These are phyloP conservation scores for Dromius quadrimaculatus DNA, from an alignment of 2,888 invertebrate genomes.

Conservation along the genomic window DNA sequence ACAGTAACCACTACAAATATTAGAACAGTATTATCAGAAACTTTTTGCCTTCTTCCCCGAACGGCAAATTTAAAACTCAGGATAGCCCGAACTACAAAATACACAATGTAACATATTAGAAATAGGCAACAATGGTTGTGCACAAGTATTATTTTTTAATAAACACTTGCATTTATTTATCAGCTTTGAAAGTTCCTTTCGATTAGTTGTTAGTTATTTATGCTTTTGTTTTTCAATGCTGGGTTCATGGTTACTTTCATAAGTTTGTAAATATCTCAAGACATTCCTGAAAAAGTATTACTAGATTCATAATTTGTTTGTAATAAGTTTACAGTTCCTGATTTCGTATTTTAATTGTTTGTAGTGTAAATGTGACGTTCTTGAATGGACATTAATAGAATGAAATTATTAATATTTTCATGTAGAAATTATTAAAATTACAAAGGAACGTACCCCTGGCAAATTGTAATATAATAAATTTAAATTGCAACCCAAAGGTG, in stretches of 20 bases:
- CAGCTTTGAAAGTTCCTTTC: slow-evolving; percentile 57
- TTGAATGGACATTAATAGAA: slow-evolving; percentile 3
- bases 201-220: slow-evolving; percentile 37
- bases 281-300: slow-evolving; percentile 68
- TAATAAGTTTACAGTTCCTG: slow-evolving; percentile 57
- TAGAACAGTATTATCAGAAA: slow-evolving; percentile 8
- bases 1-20: not conserved
- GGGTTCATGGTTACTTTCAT: slow-evolving; percentile 56
- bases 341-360: slow-evolving; percentile 49
- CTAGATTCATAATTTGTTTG: slow-evolving; percentile 58
- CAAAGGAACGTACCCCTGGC: slow-evolving; percentile 67
- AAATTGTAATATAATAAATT: slow-evolving; percentile 64
- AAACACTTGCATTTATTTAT: slow-evolving; percentile 57
- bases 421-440: slow-evolving; percentile 49
- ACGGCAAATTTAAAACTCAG: no score
- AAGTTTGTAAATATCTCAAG: slow-evolving; percentile 65
- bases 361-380: slow-evolving; percentile 46
- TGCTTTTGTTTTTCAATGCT: slow-evolving; percentile 31
- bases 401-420: slow-evolving; percentile 50
- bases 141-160: slow-evolving; percentile 49
- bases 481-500: slow-evolving; percentile 64
- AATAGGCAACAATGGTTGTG: slow-evolving; percentile 50
- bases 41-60: no score
- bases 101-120: slow-evolving; percentile 33
- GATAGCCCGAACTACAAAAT: slow-evolving; percentile 36